Evolutionary conservation across 2,888 invertebrate species (phyloP).

Genomic region (Phyto melanocephala): DNA sequence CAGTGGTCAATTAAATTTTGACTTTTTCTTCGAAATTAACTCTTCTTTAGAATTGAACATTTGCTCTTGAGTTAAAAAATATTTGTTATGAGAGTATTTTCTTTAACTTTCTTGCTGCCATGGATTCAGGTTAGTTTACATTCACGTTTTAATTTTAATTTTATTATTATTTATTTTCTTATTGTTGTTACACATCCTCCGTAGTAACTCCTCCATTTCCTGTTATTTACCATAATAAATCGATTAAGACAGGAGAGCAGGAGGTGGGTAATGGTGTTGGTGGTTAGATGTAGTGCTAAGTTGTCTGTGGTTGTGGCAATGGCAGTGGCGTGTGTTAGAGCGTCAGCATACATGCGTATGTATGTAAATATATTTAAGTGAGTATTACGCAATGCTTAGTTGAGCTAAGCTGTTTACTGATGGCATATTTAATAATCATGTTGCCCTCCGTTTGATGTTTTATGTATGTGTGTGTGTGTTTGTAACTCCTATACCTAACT

Average conservation of each 20-base stretch:
- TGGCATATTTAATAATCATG: slow-evolving; percentile 66
- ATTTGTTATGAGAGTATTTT: neutral
- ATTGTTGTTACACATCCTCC: neutral
- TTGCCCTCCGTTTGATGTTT: slow-evolving; percentile 38
- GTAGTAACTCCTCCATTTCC: slow-evolving; percentile 50
- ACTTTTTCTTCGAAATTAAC: slow-evolving; percentile 55
- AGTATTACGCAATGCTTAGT: slow-evolving; percentile 16
- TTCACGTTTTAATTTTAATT: slow-evolving; percentile 9
- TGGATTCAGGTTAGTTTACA: slow-evolving; percentile 53
- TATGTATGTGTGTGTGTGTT: neutral
- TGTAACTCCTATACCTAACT: neutral
- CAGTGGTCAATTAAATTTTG: slow-evolving; percentile 63
- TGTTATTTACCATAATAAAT: slow-evolving; percentile 67
- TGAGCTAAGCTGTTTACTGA: slow-evolving; percentile 42
- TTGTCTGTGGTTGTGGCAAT: slow-evolving; percentile 54
- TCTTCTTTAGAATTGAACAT: slow-evolving; percentile 33
- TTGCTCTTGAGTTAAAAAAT: slow-evolving; percentile 11
- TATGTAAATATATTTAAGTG: neutral
- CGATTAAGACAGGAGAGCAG: slow-evolving; percentile 57
- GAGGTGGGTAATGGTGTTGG: slow-evolving; percentile 34
- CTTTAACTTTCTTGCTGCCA: slow-evolving; percentile 18
- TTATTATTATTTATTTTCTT: slow-evolving; percentile 5
- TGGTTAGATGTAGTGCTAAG: slow-evolving; percentile 54
- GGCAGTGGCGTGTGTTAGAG: slow-evolving; percentile 7
- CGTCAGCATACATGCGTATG: neutral